Base-by-base conservation (phyloP, 2,113 vertebrate species). In the Erythrocebus patas region DNA sequence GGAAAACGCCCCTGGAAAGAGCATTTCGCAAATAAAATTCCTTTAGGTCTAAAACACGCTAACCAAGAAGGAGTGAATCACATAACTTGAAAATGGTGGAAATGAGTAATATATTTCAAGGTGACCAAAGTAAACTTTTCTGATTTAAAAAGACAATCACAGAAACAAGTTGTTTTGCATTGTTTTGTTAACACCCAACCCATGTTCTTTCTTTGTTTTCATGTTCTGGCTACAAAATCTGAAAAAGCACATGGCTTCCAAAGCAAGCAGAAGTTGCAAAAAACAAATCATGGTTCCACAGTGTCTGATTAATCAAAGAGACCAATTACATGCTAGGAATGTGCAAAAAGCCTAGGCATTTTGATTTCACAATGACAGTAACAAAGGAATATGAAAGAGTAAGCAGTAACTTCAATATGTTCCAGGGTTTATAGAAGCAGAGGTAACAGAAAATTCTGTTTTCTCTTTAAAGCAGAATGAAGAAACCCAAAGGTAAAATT, bases 261-360 rank as follows among this genome's bases (percentile, higher is more conserved):
- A 86, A 90, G 80, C 38, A 94, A 93, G 3, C 84, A 85, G 43
- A 90, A 91, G 70, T 88, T 76, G 3, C 14, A 94, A 76, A 98
- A 78, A 43, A 78, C 72, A 96, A 93, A 93, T 17, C 84, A 32
- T 66, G 11, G 11, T 70, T 91, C 52, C 45, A 57, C 38, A 59
- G 52, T 23, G 6, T 73, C 55, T 86, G 14, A 2, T 68, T 92
- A 96, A 73, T 50, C 89, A 90, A 73, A 95, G 50, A 91, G 9
- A 82, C 14, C 45, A 88, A 76, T 38, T 76, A 23, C 22, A 38
- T 52, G 2, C 75, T 79, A 81, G 32, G 2, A 72, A 16, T 38
- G 38, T 48, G 48, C 86, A 52, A 90, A 61, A 61, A 89, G 16
- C 6, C 61, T 30, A 5, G 80, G 25, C 38, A 79, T 94, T 91